Evolutionary conservation across 2,113 vertebrate genomes (phyloP), one percentile per base, ranked within the genome.

Genomic region (Motacilla alba): DNA sequence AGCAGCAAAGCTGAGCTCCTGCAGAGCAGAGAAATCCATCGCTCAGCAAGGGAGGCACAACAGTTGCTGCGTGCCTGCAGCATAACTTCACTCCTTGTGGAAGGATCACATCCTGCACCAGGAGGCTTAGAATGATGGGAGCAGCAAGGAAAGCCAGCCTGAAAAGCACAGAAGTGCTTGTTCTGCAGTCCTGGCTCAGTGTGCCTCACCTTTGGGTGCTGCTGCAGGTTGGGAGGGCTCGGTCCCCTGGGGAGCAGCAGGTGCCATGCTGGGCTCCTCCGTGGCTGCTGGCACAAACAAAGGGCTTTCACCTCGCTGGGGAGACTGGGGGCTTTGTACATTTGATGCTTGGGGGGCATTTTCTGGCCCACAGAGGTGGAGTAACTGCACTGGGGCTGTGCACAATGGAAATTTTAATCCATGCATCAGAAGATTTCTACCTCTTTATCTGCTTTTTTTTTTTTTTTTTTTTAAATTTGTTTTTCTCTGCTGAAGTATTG

Each of bases 231-330:
- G 30, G 33, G 24, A 21, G 58, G 10, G 7, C 28, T 59, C 49
- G 5, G 44, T 3, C 52, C 3, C 60, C 41, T 7, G 66, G 60
- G 68, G 20, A 41, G 63, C 64, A 46, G 70, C 82, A 56, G 69
- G 69, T 28, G n/a, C 49, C 0, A 1, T 22, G 59, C 50, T 47
- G n/a, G 10, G 81, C 58, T 39, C n/a, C n/a, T n/a, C 49, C 0
- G 0, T 11, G 41, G 7, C 64, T 60, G 6, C 6, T 14, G 28
- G 41, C 59, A 79, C 41, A 14, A 53, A 17, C 37, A 43, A 15
- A 4, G 0, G 12, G 35, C 11, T 64, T 7, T 2, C 62, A 27
- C 17, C 47, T 55, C 1, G 1, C 2, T 7, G 53, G 14, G 10
- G 37, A 52, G 5, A 21, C 31, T 20, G 46, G 24, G 47, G 41